Evolutionary conservation across 2,113 vertebrate genomes (phyloP), one percentile per base, ranked within the genome.

Genomic region (Hippocampus zosterae): DNA sequence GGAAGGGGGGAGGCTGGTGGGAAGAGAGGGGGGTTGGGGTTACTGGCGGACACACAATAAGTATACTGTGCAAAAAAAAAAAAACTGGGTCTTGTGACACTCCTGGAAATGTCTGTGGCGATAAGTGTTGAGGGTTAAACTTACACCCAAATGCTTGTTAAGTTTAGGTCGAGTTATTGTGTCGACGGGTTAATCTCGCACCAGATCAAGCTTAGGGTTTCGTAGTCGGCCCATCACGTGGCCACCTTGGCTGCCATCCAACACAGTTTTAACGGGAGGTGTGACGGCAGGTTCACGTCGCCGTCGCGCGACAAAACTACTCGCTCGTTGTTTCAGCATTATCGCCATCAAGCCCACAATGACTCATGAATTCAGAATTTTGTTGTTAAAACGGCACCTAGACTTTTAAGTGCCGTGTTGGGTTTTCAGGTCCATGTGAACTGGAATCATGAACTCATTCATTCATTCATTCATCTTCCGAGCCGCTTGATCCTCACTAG

Each of bases 71-170:
- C 71, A 81, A 81, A 64, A 29, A 46, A 46, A 46, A 46, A 16
- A 16, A 89, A 83, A 88, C 80, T 84, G 84, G 88, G 88, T 91
- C 90, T 91, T 90, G 87, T 91, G 91, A 91, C 89, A 19, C 69
- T 72, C 69, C 65, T 73, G 65, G 67, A 67, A 75, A 57, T 56
- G 65, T 33, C 70, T 68, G 67, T 87, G 68, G 71, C 80, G 81
- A 77, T 41, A 69, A 76, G 56, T 66, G 71, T 57, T 74, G 70
- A 48, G 64, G 75, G 65, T 70, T 37, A 71, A 73, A 44, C 69
- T 65, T 73, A 46, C 18, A 46, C 18, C 46, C 41, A 19, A 48
- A 16, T 27, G 73, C 62, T 46, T 69, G 59, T 75, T 67, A 44
- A 41, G 29, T 59, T 42, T 41, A 16, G 56, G 63, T 16, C n/a